Conservation (phyloP, 64 coral and sea anemone species). For the Orbicella faveolata region DNA sequence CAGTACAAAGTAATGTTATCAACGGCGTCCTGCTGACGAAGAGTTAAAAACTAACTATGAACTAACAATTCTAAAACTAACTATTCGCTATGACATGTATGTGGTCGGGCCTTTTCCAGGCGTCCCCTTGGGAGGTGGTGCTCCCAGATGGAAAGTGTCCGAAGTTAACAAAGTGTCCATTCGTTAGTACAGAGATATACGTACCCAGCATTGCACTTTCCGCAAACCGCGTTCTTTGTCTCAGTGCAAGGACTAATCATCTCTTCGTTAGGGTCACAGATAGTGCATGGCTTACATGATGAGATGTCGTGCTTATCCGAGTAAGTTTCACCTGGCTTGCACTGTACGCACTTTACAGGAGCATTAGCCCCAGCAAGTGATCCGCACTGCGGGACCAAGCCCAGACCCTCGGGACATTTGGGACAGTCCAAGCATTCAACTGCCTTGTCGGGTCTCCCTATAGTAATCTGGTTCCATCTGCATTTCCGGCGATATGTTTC, state of each 20-base stretch:
- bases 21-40: too few species aligned
- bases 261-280: conserved; percentile 70
- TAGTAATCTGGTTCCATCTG: conserved; percentile 59
- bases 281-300: conserved; percentile 77
- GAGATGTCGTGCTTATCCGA: conserved; percentile 56
- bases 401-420: conserved; percentile 53
- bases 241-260: conserved; percentile 56
- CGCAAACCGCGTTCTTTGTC: conserved; percentile 70
- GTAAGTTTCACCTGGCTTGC: conserved; percentile 44
- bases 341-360: conserved; percentile 38
- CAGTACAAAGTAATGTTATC: too few species aligned
- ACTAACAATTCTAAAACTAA: too few species aligned
- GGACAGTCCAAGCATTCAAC: conserved; percentile 58
- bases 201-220: conserved; percentile 80
- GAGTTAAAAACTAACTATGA: too few species aligned
- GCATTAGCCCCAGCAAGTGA: conserved; percentile 29
- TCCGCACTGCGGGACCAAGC: conserved; percentile 71
- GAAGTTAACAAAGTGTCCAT: too few species aligned
- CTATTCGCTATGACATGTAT: too few species aligned
- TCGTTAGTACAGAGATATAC: background rate
- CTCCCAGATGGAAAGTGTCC: too few species aligned
- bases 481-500: conserved; percentile 11
- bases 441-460: background rate
- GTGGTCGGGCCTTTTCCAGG: too few species aligned
- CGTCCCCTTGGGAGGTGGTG: too few species aligned